phyloP scores from a whole-genome alignment of 2,113 vertebrate genomes.

The Sylvietta virens region DNA sequence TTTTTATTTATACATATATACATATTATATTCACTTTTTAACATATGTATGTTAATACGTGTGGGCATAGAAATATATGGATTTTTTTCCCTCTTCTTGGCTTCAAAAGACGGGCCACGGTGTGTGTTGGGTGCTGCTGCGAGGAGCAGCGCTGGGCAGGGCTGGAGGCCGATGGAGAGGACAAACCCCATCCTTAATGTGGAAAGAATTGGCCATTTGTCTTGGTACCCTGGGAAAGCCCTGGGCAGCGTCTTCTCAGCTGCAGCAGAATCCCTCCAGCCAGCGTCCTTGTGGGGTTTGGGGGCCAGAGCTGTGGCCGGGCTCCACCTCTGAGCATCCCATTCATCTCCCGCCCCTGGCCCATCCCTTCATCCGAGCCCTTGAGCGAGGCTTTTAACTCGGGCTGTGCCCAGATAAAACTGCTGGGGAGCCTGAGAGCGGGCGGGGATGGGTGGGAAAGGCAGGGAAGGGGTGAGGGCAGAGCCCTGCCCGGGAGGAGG shows the following conservation, averaged over 20 bases:
- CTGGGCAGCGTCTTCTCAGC: background rate
- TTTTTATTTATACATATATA: accelerated
- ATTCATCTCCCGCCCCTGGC: background rate
- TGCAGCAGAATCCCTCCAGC: background rate
- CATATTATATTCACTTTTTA: accelerated
- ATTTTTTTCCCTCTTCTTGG: accelerated
- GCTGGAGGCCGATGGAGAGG: background rate
- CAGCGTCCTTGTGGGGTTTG: background rate
- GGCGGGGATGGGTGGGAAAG: background rate
- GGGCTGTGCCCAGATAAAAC: background rate
- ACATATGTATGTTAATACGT: too few species aligned
- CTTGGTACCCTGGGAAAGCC: constrained; percentile 36
- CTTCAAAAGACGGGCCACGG: background rate
- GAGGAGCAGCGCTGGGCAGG: background rate
- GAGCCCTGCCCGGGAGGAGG: accelerated
- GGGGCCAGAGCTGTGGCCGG: background rate
- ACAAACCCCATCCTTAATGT: background rate
- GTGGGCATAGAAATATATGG: accelerated
- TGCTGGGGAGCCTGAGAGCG: background rate
- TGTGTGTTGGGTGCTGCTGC: background rate
- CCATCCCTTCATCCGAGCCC: background rate
- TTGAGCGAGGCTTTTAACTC: background rate
- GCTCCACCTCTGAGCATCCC: constrained; percentile 1
- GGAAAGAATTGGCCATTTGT: constrained; percentile 46
- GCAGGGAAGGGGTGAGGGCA: background rate